Evolutionary conservation across 2,113 vertebrate genomes (phyloP).

Genomic region (Xiphophorus hellerii): DNA sequence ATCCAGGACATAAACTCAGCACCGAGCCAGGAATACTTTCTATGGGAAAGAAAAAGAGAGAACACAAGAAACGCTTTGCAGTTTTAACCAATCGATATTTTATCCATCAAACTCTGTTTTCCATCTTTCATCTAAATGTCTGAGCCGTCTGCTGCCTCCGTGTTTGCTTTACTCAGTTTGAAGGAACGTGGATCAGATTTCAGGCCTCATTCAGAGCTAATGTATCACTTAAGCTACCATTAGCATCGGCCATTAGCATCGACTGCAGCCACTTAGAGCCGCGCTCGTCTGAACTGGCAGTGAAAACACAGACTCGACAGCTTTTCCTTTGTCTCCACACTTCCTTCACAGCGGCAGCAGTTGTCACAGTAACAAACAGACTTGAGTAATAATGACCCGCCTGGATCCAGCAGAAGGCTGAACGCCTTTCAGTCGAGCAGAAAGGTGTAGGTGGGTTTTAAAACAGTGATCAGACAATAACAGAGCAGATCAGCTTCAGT

Average conservation of each 20-base stretch:
- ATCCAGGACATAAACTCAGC: no score
- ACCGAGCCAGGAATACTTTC: no score
- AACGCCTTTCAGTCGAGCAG: constrained; percentile 7
- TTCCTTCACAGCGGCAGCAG: constrained; percentile 26
- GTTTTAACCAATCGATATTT: not conserved
- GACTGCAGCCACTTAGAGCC: constrained; percentile 23
- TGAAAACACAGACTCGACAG: not conserved
- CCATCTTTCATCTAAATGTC: not conserved
- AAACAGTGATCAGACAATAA: constrained; percentile 17
- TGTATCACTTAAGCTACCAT: constrained; percentile 41
- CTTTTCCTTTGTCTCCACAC: constrained; percentile 6
- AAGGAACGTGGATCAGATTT: constrained; percentile 44
- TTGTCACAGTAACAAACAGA: constrained; percentile 53
- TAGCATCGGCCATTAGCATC: constrained; percentile 26
- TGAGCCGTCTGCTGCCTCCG: not conserved
- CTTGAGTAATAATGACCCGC: constrained; percentile 33
- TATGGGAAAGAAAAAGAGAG: no score
- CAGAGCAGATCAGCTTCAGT: not conserved
- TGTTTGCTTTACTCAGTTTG: not conserved
- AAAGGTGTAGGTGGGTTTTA: constrained; percentile 24
- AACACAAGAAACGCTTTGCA: no score
- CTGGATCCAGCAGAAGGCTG: constrained; percentile 20
- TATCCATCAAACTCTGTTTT: not conserved
- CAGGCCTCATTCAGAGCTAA: constrained; percentile 33
- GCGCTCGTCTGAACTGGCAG: constrained; percentile 3